Evolutionary conservation across 2,888 invertebrate species (phyloP), one percentile per base, ranked within the genome.

Genomic region (Yponomeuta plumbellus): DNA sequence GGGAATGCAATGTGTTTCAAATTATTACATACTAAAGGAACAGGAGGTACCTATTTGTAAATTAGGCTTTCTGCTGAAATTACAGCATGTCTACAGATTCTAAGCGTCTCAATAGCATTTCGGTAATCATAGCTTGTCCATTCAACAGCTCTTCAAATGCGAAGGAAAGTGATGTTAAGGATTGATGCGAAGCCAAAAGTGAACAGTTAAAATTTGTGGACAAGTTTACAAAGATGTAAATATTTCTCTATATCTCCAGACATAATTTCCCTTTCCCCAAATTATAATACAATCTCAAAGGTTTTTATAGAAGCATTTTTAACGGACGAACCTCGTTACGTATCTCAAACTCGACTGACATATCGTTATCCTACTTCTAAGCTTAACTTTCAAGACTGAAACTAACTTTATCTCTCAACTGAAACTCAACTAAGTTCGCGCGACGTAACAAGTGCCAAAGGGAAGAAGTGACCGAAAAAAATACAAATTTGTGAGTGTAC

Each of bases 331-430:
- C 44, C 17, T 52, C 44, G 17, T 17, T 52, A 17, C 5, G 17
- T 52, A 52, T 52, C 44, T 52, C 44, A 62, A 68, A 69, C 67
- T 77, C 76, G 79, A 81, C 82, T 83, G 79, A 86, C 88, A 88
- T 87, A 88, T 88, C 87, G 80, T 21, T 59, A 76, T 78, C 80
- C 70, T 78, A 79, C 77, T 80, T 77, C 73, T 80, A 80, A 80
- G 78, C 77, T 79, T 80, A 52, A 80, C 78, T 80, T 75, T 75
- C 73, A 87, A 87, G 88, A 84, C 88, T 87, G 86, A 88, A 75
- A 70, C 78, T 78, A 74, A 74, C 76, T 70, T 69, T 39, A 39
- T 44, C 17, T 13, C 34, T 62, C 17, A 52, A 13, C 13, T 13
- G 17, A 52, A 52, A 13, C 17, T 17, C 44, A 52, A 52, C 59